Base-by-base conservation (phyloP, 2,888 invertebrate species). In the Calliscelio sp. region DNA sequence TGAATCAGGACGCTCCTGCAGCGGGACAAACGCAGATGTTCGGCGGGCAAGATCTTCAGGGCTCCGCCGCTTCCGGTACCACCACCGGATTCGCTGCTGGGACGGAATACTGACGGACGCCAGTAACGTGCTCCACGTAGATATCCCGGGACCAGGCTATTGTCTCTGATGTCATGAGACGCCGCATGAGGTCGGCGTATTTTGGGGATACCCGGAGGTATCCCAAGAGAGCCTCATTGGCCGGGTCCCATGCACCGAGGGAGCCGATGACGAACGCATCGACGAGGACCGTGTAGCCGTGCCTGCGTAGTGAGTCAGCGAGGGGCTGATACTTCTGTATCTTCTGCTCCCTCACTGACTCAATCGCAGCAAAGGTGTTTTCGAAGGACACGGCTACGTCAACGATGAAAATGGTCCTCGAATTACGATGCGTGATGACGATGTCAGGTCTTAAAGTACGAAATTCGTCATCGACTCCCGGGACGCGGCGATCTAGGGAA, bases 301-400 rank as follows among this genome's bases (percentile, higher is more conserved):
- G 32, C 66, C 51, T 20, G 10, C 75, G 46, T n/a, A 90, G 74
- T 2, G 53, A 55, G 0, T 81, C 85, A 0, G 89, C 89, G 0
- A 90, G 65, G 10, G 83, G 84, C 0, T 61, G 25, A 14, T 90
- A 90, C 24, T 90, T 90, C 0, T 2, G 8, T 0, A 86, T 10
- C 53, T 92, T 91, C 0, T 11, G 44, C 11, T 53, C 24, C 41
- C 91, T 73, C 0, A 90, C 90, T 16, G 44, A 79, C 1, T 81
- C 79, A 0, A 92, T 79, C 0, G 90, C 89, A 0, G 25, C 63
- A 1, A 63, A 24, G 1, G 84, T 53, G 51, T 92, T 91, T 61
- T 92, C 91, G 51, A 92, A 92, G 0, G 90, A 86, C 20, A 90
- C 86, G 16, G 90, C 66, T 2, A 92, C 88, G 68, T 92, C 91